phyloP scores from a whole-genome alignment of 23 tunicate species.

The Phallusia fumigata region DNA sequence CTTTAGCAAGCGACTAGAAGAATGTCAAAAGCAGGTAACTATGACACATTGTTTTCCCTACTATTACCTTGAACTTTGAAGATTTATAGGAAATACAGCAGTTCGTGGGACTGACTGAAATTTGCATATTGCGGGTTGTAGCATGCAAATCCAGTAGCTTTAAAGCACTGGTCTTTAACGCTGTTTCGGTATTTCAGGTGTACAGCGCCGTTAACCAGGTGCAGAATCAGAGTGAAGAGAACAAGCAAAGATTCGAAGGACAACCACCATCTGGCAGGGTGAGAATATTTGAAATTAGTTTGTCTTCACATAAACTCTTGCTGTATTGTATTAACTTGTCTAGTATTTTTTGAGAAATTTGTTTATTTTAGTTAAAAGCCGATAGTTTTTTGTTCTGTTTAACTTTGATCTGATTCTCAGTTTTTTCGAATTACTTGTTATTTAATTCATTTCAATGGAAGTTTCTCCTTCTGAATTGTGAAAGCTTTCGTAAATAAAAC shows the following conservation, averaged over 20 bases:
- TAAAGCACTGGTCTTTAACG: background rate
- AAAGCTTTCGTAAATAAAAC: no score
- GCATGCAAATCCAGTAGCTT: background rate
- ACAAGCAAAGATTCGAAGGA: slow-evolving; percentile 14
- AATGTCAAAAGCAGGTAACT: slow-evolving; percentile 91
- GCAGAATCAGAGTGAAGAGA: slow-evolving; percentile 80
- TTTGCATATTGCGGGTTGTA: background rate
- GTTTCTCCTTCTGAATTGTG: no score
- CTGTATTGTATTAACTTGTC: no score
- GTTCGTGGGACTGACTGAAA: background rate
- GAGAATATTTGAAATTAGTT: background rate
- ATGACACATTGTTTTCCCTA: no score
- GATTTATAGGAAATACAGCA: background rate
- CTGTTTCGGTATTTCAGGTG: slow-evolving; percentile 33
- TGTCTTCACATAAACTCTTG: no score
- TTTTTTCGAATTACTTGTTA: no score
- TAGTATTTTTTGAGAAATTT: no score
- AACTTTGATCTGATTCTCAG: no score
- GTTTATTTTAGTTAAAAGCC: no score
- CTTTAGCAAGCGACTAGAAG: slow-evolving; percentile 83
- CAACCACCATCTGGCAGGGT: slow-evolving; percentile 17
- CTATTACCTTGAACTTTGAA: background rate
- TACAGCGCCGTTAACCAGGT: slow-evolving; percentile 81
- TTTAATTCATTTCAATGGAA: no score
- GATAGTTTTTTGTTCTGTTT: no score